Evolutionary conservation across 2,888 invertebrate species (phyloP).

Genomic region (Caenorhabditis macrosperma): DNA sequence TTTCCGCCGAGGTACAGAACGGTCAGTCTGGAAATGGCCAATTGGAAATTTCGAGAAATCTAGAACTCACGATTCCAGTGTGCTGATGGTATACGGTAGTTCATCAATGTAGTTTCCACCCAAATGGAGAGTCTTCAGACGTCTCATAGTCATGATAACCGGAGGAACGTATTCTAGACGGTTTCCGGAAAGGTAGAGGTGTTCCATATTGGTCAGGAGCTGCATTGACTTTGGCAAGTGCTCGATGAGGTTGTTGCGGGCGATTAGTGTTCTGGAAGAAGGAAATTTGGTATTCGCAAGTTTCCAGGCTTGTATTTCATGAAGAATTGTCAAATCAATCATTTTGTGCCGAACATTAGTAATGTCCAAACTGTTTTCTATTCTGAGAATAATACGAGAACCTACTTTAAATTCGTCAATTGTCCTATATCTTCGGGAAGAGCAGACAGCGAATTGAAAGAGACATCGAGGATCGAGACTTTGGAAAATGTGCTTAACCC

Average conservation of each 20-base stretch:
- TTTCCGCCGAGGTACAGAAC: slow-evolving; percentile 95
- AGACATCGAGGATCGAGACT: slow-evolving; percentile 80
- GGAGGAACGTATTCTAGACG: slow-evolving; percentile 85
- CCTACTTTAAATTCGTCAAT: slow-evolving; percentile 84
- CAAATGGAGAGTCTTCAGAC: slow-evolving; percentile 89
- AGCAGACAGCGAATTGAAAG: slow-evolving; percentile 88
- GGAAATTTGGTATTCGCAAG: no score
- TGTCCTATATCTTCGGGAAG: slow-evolving; percentile 88
- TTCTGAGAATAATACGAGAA: not conserved
- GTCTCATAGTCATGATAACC: slow-evolving; percentile 88
- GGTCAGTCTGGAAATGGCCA: no score
- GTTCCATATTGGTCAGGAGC: slow-evolving; percentile 85
- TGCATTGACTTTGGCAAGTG: slow-evolving; percentile 81
- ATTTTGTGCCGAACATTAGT: no score
- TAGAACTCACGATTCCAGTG: slow-evolving; percentile 60
- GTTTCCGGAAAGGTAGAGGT: slow-evolving; percentile 96
- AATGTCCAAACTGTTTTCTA: no score
- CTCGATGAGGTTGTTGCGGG: slow-evolving; percentile 90
- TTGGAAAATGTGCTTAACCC: slow-evolving; percentile 61
- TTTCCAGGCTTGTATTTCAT: no score
- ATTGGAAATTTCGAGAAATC: no score
- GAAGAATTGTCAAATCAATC: no score
- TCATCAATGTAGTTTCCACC: slow-evolving; percentile 90
- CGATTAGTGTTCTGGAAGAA: slow-evolving; percentile 85
- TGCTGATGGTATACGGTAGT: slow-evolving; percentile 85